Base-by-base conservation (phyloP, 2,888 invertebrate genomes). In the Drosophila rellima region DNA sequence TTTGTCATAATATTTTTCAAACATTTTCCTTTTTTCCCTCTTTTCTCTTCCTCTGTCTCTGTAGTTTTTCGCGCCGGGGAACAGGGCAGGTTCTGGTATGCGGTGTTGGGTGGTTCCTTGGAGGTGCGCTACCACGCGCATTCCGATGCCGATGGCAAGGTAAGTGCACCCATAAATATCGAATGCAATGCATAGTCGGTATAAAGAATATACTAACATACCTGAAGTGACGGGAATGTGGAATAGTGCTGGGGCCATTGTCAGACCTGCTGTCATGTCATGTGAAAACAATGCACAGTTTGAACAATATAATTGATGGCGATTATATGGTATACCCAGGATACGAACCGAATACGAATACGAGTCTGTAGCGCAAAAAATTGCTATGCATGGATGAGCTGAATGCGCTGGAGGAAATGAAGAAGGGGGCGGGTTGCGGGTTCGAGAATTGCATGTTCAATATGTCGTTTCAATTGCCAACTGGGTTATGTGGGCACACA, bases 31-130 rank as follows among this genome's bases (percentile, higher is more conserved):
- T 20, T 35, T 10, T 17, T 56, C 35, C 54, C 31, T 40, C 13
- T 13, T 1, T 1, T 13, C 6, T 13, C 42, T 20, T 2, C 20
- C 8, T 57, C 15, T 42, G 29, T 39, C 52, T 57, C 64, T 64
- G 18, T 93, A 96, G 96, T 96, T 88, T 96, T 95, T 92, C 94
- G 96, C 37, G 96, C 96, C 92, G 96, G 96, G 35, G 96, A 96
- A 92, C 94, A 95, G 74, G 96, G 96, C 54, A 95, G 95, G 79
- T 96, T 95, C 92, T 96, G 96, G 96, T 96, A 96, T 92, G 95
- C 95, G 31, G 95, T 96, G 8, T 93, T 96, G 80, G 94, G 95
- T 17, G 96, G 96, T 29, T 94, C 95, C 18, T 92, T 96, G 71
- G 95, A 96, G 91, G 95, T 96, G 44, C 94, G 95, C 78, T 93